Percentiles rank a stretch among this genome's conserved stretches.
phyloP scores from a whole-genome alignment of 2,888 invertebrate species.

The Julus scanicus region DNA sequence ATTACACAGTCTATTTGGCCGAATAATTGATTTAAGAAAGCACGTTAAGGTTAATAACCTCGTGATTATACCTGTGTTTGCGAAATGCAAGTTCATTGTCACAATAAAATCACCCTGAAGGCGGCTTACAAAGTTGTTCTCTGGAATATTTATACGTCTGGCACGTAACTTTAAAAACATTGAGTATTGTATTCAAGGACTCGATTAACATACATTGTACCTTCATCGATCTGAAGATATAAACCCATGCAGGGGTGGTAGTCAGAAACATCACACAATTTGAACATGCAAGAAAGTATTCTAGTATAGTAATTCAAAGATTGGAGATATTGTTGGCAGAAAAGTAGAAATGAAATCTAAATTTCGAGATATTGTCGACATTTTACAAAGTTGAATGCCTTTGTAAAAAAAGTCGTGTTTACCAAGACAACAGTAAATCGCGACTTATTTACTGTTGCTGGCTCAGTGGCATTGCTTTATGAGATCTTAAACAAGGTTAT shows the following conservation, averaged over 20 bases:
- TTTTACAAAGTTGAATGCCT: no score
- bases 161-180: not conserved
- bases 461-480: no score
- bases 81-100: conserved; percentile 1
- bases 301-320: no score
- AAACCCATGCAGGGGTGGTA: not conserved
- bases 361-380: no score
- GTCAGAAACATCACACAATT: no score
- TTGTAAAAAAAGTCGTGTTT: no score
- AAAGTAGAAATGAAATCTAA: no score
- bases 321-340: no score
- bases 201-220: not conserved
- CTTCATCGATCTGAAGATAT: not conserved
- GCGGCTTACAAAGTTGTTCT: not conserved
- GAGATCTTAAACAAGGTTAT: no score
- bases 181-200: conserved; percentile 4
- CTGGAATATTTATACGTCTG: not conserved
- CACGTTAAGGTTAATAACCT: not conserved
- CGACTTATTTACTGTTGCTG: no score
- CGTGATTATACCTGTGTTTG: not conserved
- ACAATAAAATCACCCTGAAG: conserved; percentile 13
- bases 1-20: not conserved
- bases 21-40: conserved; percentile 24
- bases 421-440: no score
- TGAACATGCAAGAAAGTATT: no score